Base-by-base conservation (phyloP, 92 coral and sea anemone genomes). In the Epizoanthus scotinus region DNA sequence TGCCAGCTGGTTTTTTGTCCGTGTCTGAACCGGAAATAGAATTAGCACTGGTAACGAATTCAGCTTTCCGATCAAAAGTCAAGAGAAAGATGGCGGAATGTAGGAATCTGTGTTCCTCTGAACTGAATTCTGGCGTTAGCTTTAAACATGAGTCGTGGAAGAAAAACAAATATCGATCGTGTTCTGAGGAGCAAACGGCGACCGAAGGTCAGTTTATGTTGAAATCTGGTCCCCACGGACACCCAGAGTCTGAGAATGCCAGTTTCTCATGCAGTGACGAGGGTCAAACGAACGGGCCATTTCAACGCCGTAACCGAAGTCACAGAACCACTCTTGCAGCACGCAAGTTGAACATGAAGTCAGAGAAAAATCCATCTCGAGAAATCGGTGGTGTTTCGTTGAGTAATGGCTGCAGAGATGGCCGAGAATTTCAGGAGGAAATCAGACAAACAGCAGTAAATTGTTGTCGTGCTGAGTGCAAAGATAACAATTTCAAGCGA, bases 301-400 rank as follows among this genome's bases (percentile, higher is more conserved):
- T 75, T 75, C 81, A 75, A 75, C 81, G 81, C 67, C 81, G 81
- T 9, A 58, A 60, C 65, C 40, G 81, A 60, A 75, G 81, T 9
- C 38, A 60, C 65, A 59, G 81, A 60, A 75, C 68, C 15, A 58
- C 56, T 22, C 81, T 75, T 21, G 81, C 81, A 10, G 81, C 81
- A 75, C 81, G 81, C 81, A 75, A 75, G 49, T 60, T 75, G 26
- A 75, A 75, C 52, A 58, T 75, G 81, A 75, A 75, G 63, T 55
- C 81, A 24, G 81, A 75, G 61, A 75, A 57, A 26, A 75, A 0
- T 59, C 40, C 27, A 1, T 21, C 58, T 21, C 81, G 67, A 13
- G 68, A 75, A 59, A 15, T 25, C 61, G 15, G 22, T 40, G 24
- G 27, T 36, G 29, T 52, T 57, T 28, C 79, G n/a, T 7, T 55